These are phyloP conservation scores for Anguilla marmorata DNA, from an alignment of 2,797 vertebrate genomes.

Conservation along the genomic window DNA sequence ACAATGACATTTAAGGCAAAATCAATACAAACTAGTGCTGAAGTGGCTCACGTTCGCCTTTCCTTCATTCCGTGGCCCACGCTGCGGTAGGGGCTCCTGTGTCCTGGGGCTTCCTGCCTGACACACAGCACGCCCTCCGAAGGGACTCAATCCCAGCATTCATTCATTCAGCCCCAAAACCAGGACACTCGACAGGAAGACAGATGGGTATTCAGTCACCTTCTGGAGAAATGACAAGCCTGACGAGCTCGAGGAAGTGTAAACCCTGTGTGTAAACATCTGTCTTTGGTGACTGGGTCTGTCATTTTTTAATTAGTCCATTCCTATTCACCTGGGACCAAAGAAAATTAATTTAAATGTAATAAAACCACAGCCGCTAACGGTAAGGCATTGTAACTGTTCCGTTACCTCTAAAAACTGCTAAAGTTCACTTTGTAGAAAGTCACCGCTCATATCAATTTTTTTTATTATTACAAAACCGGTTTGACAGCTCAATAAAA, in stretches of 20 bases:
- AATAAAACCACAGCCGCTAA: neutral
- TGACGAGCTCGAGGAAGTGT: neutral
- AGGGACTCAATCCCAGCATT: neutral
- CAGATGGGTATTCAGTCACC: neutral
- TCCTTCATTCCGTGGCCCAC: neutral
- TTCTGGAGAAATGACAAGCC: neutral
- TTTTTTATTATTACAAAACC: neutral
- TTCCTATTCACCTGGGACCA: neutral
- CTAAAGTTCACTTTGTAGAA: neutral
- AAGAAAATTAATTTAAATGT: neutral
- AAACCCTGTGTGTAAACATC: neutral
- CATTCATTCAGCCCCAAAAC: neutral
- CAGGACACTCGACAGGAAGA: neutral
- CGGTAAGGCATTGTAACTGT: neutral
- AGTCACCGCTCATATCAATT: neutral
- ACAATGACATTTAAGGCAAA: neutral
- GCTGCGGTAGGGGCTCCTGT: neutral
- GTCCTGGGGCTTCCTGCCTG: neutral
- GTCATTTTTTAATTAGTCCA: constrained; percentile 1
- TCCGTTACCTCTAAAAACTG: neutral
- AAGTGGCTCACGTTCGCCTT: neutral
- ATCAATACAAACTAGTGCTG: neutral
- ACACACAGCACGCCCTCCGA: neutral
- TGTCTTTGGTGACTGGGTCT: neutral
- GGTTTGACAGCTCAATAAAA: neutral